phyloP scores from a whole-genome alignment of 2,113 vertebrate species.

The Calidris pugnax region DNA sequence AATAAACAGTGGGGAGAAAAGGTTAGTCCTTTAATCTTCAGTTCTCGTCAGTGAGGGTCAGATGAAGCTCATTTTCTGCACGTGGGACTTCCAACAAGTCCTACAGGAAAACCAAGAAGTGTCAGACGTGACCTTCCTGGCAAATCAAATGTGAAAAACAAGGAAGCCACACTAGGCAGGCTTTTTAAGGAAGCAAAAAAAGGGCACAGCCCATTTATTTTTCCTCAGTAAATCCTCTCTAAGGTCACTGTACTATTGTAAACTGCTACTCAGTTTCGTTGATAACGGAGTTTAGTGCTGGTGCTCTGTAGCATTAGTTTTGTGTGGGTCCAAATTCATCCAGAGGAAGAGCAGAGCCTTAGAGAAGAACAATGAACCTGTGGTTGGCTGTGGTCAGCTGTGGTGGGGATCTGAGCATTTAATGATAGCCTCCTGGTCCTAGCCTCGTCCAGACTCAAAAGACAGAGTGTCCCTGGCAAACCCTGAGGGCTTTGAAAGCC shows the following conservation, averaged over 20 bases:
- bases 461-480: not conserved
- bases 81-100: not conserved
- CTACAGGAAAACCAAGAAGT: constrained; percentile 16
- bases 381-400: not conserved
- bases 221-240: not conserved
- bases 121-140: not conserved
- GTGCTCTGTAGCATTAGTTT: not conserved
- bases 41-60: not conserved
- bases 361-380: not conserved
- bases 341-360: not conserved
- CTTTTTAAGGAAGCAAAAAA: constrained; percentile 39
- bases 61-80: not conserved
- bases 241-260: constrained; percentile 2
- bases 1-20: not conserved
- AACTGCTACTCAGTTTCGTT: not conserved
- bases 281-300: not conserved
- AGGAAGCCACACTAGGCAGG: not conserved
- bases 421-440: not conserved
- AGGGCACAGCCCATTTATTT: not conserved
- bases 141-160: constrained; percentile 21
- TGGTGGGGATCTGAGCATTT: not conserved
- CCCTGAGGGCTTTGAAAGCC: not conserved
- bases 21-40: not conserved
- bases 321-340: not conserved
- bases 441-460: not conserved